Percentiles rank a stretch among this genome's conserved stretches.
phyloP scores from a whole-genome alignment of 2,797 vertebrate species.

The Luscinia luscinia region DNA sequence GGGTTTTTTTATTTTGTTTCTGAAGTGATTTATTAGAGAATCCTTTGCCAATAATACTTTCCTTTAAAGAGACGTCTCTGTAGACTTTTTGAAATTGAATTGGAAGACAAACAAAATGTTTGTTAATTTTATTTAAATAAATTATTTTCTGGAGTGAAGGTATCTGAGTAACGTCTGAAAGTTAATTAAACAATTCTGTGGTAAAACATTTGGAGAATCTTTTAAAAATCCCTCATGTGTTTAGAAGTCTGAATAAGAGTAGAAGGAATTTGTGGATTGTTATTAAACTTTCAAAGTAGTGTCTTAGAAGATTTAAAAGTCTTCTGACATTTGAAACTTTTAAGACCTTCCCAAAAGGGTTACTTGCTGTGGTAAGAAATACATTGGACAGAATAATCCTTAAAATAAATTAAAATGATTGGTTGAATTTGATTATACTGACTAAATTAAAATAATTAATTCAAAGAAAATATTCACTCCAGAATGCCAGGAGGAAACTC shows the following conservation, averaged over 20 bases:
- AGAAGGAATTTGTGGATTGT: conserved; percentile 11
- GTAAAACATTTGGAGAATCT: conserved; percentile 54
- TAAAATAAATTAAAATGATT: conserved; percentile 50
- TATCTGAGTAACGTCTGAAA: conserved; percentile 39
- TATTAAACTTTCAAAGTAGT: conserved; percentile 54
- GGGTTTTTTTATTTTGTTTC: background rate
- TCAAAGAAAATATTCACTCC: conserved; percentile 30
- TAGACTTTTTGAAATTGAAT: conserved; percentile 15
- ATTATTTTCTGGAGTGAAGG: conserved; percentile 13
- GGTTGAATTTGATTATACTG: conserved; percentile 46
- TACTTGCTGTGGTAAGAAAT: conserved; percentile 56
- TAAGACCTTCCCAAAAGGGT: conserved; percentile 54
- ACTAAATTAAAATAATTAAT: conserved; percentile 62
- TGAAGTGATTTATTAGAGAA: background rate
- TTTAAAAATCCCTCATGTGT: conserved; percentile 1
- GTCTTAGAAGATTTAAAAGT: conserved; percentile 42
- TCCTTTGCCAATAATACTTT: background rate
- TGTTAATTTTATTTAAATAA: conserved; percentile 52
- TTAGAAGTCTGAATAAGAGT: conserved; percentile 29
- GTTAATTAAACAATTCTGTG: conserved; percentile 32
- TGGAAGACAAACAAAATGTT: conserved; percentile 7
- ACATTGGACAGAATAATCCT: conserved; percentile 64
- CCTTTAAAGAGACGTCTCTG: background rate
- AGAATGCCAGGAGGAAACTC: conserved; percentile 2
- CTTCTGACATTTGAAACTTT: conserved; percentile 64